Conservation (phyloP, 1,140 invertebrate genomes). For the Conus ventricosus region DNA sequence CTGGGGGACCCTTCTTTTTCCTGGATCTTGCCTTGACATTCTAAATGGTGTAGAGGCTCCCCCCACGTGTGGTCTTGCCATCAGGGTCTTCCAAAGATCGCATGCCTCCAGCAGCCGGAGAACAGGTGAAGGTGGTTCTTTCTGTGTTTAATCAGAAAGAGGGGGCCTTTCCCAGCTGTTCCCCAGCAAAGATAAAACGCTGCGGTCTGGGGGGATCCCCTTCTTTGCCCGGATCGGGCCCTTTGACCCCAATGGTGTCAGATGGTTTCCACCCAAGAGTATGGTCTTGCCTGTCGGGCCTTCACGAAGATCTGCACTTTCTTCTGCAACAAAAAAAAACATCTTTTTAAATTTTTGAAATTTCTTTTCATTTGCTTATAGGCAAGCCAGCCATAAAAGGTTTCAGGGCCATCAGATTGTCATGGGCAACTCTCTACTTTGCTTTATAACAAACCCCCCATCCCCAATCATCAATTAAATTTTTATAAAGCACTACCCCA, state of each 20-base stretch:
- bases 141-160: constrained; percentile 91
- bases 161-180: constrained; percentile 82
- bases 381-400: no score
- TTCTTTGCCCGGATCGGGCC: constrained; percentile 83
- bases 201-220: constrained; percentile 76
- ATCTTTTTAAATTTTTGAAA: not conserved
- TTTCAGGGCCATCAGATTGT: no score
- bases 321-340: not conserved
- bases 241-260: constrained; percentile 86
- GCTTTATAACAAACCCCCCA: no score
- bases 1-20: constrained; percentile 88
- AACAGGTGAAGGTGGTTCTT: constrained; percentile 88
- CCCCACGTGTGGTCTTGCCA: constrained; percentile 96
- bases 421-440: no score
- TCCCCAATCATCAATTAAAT: no score
- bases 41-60: constrained; percentile 86
- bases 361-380: no score
- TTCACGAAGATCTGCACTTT: constrained; percentile 93
- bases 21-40: constrained; percentile 61
- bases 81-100: constrained; percentile 59
- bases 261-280: constrained; percentile 92
- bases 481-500: no score
- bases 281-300: constrained; percentile 95
- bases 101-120: constrained; percentile 75
- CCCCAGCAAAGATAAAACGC: constrained; percentile 71